Evolutionary conservation across 2,888 invertebrate species (phyloP).

Genomic region (Plagodis dolabraria): DNA sequence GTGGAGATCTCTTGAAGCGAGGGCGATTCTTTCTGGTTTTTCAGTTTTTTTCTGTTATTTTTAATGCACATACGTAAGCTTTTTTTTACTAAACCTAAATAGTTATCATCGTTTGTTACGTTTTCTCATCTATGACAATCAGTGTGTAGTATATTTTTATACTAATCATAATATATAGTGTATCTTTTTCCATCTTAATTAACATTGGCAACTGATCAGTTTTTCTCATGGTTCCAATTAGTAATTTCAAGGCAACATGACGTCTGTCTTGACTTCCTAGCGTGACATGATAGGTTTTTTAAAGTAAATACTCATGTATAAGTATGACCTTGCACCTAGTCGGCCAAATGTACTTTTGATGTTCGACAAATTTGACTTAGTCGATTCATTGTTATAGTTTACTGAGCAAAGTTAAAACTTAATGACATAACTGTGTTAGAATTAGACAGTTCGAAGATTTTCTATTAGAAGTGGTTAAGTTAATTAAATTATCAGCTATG

Average conservation of each 20-base stretch:
- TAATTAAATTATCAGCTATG: too few species aligned
- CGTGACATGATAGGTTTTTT: slow-evolving; percentile 43
- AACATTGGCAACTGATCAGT: slow-evolving; percentile 58
- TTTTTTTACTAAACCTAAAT: slow-evolving; percentile 1
- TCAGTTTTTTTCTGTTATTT: slow-evolving; percentile 12
- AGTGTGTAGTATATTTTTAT: too few species aligned
- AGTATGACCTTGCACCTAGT: slow-evolving; percentile 23
- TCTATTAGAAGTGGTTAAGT: too few species aligned
- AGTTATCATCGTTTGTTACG: too few species aligned
- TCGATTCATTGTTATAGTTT: background rate
- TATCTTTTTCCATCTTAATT: slow-evolving; percentile 44
- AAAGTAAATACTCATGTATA: slow-evolving; percentile 45
- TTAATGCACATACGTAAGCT: slow-evolving; percentile 16
- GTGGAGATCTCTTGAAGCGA: slow-evolving; percentile 39
- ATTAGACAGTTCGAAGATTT: too few species aligned
- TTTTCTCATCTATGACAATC: too few species aligned
- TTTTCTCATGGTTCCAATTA: slow-evolving; percentile 55
- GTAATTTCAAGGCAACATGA: slow-evolving; percentile 47
- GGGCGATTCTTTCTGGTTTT: slow-evolving; percentile 33
- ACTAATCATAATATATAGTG: background rate
- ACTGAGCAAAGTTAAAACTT: too few species aligned
- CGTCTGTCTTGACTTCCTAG: slow-evolving; percentile 44
- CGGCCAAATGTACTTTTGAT: slow-evolving; percentile 42
- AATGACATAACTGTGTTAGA: too few species aligned
- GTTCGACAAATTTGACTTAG: slow-evolving; percentile 31